phyloP scores from a whole-genome alignment of 2,888 invertebrate species.

The Saturnia pavonia region DNA sequence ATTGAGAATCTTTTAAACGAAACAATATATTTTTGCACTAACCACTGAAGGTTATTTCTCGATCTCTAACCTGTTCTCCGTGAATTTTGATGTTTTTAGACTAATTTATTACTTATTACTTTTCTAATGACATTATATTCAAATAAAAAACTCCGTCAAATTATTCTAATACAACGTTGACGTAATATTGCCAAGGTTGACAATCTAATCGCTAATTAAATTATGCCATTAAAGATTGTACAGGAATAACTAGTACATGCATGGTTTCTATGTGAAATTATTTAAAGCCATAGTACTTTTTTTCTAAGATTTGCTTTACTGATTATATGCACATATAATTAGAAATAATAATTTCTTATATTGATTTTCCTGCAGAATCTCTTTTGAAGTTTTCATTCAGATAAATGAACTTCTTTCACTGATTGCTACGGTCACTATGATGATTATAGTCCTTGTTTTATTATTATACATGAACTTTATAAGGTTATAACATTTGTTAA shows the following conservation, averaged over 20 bases:
- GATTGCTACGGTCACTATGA: too few relatives aligned
- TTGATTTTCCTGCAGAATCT: not conserved
- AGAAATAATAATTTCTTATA: not conserved
- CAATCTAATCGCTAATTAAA: not conserved
- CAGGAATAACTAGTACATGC: not conserved
- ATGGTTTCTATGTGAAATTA: not conserved
- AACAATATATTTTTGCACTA: not conserved
- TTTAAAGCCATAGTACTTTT: not conserved
- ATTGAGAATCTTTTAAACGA: not conserved
- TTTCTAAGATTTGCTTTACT: not conserved
- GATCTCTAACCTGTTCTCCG: not conserved
- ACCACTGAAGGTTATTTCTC: not conserved
- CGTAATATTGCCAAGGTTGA: constrained; percentile 1
- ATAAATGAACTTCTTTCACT: not conserved
- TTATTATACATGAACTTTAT: too few relatives aligned
- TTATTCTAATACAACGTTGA: not conserved
- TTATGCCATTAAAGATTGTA: not conserved
- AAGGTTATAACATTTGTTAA: not conserved
- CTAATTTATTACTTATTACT: not conserved
- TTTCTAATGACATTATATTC: not conserved
- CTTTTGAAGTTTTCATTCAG: not conserved
- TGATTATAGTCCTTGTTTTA: too few relatives aligned
- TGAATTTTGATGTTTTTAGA: not conserved
- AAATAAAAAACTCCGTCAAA: not conserved
- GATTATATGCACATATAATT: not conserved